Percentiles rank a stretch among this genome's conserved stretches.
phyloP scores from a whole-genome alignment of 53 echinoderm and acorn worm genomes.

The Arbacia lixula region DNA sequence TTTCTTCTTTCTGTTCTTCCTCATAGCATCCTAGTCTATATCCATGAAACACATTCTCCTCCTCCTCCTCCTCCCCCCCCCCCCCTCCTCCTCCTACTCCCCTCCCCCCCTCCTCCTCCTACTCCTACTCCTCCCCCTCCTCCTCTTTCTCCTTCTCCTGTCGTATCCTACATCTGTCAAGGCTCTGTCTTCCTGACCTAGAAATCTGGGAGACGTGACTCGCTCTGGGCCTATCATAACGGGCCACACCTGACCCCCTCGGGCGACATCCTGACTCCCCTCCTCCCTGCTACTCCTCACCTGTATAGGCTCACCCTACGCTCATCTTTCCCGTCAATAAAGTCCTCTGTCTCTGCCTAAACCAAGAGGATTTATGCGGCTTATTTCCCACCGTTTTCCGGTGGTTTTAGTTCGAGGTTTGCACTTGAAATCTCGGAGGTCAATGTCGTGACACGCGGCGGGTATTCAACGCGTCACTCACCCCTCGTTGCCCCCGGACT shows the following conservation, averaged over 20 bases:
- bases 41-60: too few species aligned
- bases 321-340: neutral
- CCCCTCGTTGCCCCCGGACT: constrained; percentile 30
- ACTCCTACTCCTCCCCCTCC: too few species aligned
- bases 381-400: constrained; percentile 1
- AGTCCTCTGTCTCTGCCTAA: constrained; percentile 21
- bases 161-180: too few species aligned
- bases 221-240: neutral
- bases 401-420: too few species aligned
- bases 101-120: too few species aligned
- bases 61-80: too few species aligned
- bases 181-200: too few species aligned
- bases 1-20: too few species aligned
- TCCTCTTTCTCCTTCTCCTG: too few species aligned
- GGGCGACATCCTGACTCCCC: neutral
- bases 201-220: neutral
- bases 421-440: constrained; percentile 2
- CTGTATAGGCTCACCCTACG: neutral
- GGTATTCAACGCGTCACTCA: constrained; percentile 22
- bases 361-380: constrained; percentile 18
- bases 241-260: constrained; percentile 5
- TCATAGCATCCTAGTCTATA: too few species aligned
- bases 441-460: constrained; percentile 24
- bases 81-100: too few species aligned
- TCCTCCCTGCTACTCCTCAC: neutral